Base-by-base conservation (phyloP, 2,888 invertebrate genomes). In the Acleris literana region DNA sequence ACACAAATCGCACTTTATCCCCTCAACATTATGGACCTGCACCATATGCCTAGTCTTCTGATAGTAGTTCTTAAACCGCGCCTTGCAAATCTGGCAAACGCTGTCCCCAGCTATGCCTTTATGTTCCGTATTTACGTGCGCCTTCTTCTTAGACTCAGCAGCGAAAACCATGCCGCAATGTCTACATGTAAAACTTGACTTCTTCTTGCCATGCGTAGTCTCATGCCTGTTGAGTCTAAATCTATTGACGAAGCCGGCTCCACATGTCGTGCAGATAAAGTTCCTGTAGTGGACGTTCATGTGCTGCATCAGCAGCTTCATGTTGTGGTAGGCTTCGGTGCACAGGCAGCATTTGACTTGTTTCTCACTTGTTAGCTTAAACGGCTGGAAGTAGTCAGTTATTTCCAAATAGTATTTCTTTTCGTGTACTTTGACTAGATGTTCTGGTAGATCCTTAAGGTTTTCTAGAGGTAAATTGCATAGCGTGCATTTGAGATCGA, bases 11-110 rank as follows among this genome's bases (percentile, higher is more conserved):
- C 93, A 93, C 64, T 90, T 89, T 7, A 90, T 86, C 0, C 89
- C 87, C 64, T 90, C 89, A 0, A 84, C 85, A 51, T 92, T 91
- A 59, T 92, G 92, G 0, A 87, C 85, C 68, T 88, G 88, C 22
- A 88, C 84, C 92, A 92, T 92, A 67, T 92, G 92, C 2, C 90
- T 75, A 0, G 91, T 88, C 59, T 92, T 92, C 64, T 91, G 91
- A 48, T 92, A 92, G 69, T 91, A 91, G 69, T 91, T 92, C 74
- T 90, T 89, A 63, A 92, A 92, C 3, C 91, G 79, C 0, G 89
- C 86, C 60, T 90, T 90, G 72, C 92, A 92, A 6, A 92, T 90
- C 62, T 88, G 88, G 43, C 87, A 94, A 0, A 91, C 90, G 60
- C 90, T 90, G 51, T 91, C 87, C 0, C 92, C 92, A 2, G 88